These are phyloP conservation scores for Lytechinus pictus DNA, from an alignment of 35 echinoderm and acorn worm species.

Conservation along the genomic window DNA sequence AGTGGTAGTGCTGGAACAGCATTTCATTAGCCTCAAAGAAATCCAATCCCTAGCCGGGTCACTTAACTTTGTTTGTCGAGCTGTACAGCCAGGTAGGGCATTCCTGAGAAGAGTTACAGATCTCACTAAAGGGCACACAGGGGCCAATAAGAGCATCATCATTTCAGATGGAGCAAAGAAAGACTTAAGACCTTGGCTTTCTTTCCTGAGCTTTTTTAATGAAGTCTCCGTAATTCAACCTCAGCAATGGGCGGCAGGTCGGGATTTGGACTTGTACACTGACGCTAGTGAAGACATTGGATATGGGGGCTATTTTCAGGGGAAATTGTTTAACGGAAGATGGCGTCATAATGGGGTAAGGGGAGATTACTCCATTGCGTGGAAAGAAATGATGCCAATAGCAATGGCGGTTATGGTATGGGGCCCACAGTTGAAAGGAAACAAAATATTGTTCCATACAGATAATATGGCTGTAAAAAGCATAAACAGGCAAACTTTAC, in stretches of 20 bases:
- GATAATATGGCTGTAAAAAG: not conserved
- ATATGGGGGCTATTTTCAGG: not conserved
- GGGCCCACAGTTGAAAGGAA: not conserved
- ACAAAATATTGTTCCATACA: not conserved
- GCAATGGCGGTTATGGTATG: not conserved
- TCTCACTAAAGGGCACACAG: not conserved
- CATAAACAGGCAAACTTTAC: constrained; percentile 7
- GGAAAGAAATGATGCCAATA: constrained; percentile 17
- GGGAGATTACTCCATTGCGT: not conserved
- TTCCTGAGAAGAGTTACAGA: not conserved
- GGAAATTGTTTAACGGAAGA: not conserved
- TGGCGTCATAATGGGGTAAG: not conserved
- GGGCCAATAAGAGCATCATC: not conserved
- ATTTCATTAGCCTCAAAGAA: not conserved
- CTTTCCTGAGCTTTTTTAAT: not conserved
- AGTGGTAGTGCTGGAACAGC: no score
- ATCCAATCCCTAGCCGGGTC: not conserved
- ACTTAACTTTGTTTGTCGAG: not conserved
- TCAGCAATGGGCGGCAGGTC: not conserved
- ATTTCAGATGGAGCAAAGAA: not conserved
- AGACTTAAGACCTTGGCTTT: not conserved
- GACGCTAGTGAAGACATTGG: not conserved
- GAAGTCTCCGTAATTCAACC: not conserved
- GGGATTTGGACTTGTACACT: not conserved
- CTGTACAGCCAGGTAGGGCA: not conserved